phyloP scores from a whole-genome alignment of 2,888 invertebrate genomes.

The Agrotis segetum region DNA sequence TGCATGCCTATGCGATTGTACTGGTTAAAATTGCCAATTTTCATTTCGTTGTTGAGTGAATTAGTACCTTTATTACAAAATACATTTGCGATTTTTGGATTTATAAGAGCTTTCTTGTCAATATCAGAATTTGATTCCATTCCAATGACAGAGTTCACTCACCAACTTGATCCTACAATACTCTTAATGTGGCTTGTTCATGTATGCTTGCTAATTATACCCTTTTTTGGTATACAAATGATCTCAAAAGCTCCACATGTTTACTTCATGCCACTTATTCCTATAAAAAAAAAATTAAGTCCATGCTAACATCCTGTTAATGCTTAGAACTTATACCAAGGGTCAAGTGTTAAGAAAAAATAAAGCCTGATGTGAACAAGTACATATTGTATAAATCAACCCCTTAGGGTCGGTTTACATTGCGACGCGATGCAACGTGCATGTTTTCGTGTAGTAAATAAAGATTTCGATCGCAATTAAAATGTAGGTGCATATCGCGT shows the following conservation, averaged over 20 bases:
- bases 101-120: constrained; percentile 3
- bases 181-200: neutral
- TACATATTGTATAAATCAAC: neutral
- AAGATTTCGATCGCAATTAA: too few relatives aligned
- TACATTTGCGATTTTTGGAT: constrained; percentile 19
- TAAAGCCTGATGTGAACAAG: neutral
- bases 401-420: too few relatives aligned
- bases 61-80: neutral
- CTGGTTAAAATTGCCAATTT: constrained; percentile 7
- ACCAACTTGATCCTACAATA: constrained; percentile 4
- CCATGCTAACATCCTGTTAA: neutral
- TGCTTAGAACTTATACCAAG: neutral
- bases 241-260: neutral
- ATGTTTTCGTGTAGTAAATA: too few relatives aligned
- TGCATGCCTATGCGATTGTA: constrained; percentile 24
- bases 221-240: too few relatives aligned
- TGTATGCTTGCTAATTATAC: neutral
- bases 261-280: neutral
- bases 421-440: too few relatives aligned
- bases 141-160: neutral
- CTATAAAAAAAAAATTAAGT: neutral
- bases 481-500: too few relatives aligned
- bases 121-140: neutral
- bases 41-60: constrained; percentile 6
- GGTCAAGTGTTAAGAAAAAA: neutral